Percentiles rank a stretch among this genome's conserved stretches.
These are phyloP conservation scores for Eutolmus rufibarbis DNA, from an alignment of 2,888 invertebrate genomes.

Conservation along the genomic window DNA sequence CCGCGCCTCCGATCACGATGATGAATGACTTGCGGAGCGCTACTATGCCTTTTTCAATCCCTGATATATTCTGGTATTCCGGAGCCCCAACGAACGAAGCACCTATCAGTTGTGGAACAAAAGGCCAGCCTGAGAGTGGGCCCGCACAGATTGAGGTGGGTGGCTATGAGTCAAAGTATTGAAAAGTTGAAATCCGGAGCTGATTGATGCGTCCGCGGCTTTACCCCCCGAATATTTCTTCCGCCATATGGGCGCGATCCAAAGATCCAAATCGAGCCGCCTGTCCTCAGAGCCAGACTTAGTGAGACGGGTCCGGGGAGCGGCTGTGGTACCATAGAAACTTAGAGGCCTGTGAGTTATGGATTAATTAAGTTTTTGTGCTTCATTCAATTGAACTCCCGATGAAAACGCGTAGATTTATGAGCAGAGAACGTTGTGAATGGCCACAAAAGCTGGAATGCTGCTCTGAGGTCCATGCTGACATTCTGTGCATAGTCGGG, in stretches of 20 bases:
- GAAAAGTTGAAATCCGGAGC: neutral
- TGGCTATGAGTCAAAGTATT: constrained; percentile 5
- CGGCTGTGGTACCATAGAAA: neutral
- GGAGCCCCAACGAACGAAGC: neutral
- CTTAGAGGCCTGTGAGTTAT: neutral
- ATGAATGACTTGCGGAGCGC: neutral
- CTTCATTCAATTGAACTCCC: neutral
- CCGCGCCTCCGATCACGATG: neutral
- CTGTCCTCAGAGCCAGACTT: neutral
- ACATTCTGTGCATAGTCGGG: neutral
- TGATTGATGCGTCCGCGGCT: constrained; percentile 1
- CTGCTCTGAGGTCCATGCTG: neutral
- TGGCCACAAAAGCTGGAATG: neutral
- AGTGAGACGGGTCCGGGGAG: neutral
- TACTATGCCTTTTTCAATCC: neutral
- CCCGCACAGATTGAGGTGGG: neutral
- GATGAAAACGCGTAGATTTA: neutral
- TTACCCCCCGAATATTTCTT: neutral
- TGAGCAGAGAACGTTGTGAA: neutral
- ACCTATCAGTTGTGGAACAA: neutral
- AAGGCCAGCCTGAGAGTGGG: neutral
- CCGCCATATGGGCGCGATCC: neutral
- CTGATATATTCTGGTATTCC: neutral
- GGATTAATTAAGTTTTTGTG: neutral
- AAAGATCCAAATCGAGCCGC: neutral